Evolutionary conservation across 2,113 vertebrate genomes (phyloP), one percentile per base, ranked within the genome.

Genomic region (Hemiprocne comata): DNA sequence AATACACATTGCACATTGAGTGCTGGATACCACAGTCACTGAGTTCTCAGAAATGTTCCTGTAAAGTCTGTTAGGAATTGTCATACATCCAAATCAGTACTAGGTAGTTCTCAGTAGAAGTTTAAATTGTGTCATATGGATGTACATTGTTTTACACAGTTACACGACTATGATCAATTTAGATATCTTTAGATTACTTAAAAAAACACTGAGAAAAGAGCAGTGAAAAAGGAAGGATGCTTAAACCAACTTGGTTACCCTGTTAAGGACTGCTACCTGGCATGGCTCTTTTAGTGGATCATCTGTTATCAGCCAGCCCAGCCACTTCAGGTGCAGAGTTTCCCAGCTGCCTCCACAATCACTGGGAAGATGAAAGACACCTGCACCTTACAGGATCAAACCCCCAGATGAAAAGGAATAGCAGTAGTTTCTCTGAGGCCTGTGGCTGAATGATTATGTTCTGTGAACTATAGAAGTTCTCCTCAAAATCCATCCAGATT

Each of bases 391-490:
- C 21, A 13, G 53, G 38, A 29, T 26, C 42, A 46, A 61, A 54
- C 34, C 14, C 48, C 12, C 3, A 17, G 40, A 20, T 15, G 4
- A 42, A 86, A 28, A 81, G 31, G 14, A 36, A 28, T 1, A 36
- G 42, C 19, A 25, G 9, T 16, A 19, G 55, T 62, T 81, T 24
- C 69, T 69, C 36, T 20, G 76, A 44, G 40, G 38, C 13, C n/a
- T 55, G 1, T 8, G 21, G 17, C 1, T 6, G 18, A 48, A 36
- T 8, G 6, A 7, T 25, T 33, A 3, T 8, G 34, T 16, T 44
- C 40, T 28, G 15, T 11, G 40, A 55, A 24, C 31, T 19, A 17
- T 5, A 36, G 23, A 36, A 23, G 25, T 15, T 33, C 18, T 18
- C 6, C 12, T 33, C 33, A 36, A 85, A 54, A 38, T 6, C 4